phyloP scores from a whole-genome alignment of 2,888 invertebrate species.

The Andrena minutula region DNA sequence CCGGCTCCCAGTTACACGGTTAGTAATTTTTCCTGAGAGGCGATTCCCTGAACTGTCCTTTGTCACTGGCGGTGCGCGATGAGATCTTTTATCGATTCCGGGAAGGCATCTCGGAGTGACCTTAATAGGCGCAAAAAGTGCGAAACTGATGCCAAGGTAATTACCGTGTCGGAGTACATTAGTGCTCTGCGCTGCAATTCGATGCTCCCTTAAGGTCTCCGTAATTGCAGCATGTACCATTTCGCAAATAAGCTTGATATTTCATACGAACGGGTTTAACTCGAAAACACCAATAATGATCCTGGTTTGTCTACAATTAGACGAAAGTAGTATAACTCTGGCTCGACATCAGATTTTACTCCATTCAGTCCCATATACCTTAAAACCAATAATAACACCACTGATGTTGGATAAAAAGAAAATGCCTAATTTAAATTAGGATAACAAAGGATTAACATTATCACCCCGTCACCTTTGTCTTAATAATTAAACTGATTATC shows the following conservation, averaged over 20 bases:
- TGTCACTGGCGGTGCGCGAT: constrained; percentile 57
- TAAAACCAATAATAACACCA: no score
- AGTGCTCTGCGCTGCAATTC: constrained; percentile 30
- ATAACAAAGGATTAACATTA: no score
- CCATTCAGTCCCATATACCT: no score
- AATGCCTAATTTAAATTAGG: no score
- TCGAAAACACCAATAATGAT: not conserved
- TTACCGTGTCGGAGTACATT: constrained; percentile 47
- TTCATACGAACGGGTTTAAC: not conserved
- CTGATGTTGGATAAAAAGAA: no score
- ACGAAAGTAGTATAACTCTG: no score
- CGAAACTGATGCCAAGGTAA: constrained; percentile 54
- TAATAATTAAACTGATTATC: no score
- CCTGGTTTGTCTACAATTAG: not conserved
- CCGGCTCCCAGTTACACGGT: constrained; percentile 50
- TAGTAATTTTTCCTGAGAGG: constrained; percentile 56
- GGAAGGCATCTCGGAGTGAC: constrained; percentile 58
- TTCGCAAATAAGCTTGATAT: constrained; percentile 3
- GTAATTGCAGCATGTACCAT: not conserved
- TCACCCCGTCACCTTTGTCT: no score
- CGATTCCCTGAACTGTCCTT: constrained; percentile 62
- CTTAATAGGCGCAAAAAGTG: constrained; percentile 63
- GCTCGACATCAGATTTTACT: no score
- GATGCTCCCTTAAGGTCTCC: constrained; percentile 23
- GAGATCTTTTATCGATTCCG: constrained; percentile 64